Evolutionary conservation across 2,797 vertebrate genomes (phyloP).

Genomic region (Catamblyrhynchus diadema): DNA sequence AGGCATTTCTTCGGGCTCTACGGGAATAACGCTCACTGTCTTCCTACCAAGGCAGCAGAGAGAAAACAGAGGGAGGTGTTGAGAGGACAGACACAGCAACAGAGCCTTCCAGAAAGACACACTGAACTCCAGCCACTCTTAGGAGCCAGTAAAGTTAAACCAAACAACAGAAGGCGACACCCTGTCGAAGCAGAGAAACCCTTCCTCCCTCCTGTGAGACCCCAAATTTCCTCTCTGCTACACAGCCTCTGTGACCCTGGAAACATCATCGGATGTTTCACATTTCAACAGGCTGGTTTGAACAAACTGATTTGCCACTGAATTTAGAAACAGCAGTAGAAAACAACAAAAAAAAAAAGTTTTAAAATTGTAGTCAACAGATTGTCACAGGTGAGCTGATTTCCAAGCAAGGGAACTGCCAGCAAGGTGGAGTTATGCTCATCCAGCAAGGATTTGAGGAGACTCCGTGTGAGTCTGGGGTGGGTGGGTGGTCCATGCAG

Average conservation of each 20-base stretch:
- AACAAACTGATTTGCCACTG: neutral
- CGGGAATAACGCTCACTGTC: conserved; percentile 91
- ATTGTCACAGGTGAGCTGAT: neutral
- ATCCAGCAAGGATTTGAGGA: neutral
- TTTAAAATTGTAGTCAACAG: neutral
- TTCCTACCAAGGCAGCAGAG: conserved; percentile 81
- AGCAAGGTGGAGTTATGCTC: neutral
- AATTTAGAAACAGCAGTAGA: neutral
- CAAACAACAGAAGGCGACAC: neutral
- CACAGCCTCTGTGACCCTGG: neutral
- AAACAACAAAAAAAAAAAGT: neutral
- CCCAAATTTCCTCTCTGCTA: neutral
- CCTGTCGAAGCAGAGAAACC: neutral
- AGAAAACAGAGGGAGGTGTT: conserved; percentile 30
- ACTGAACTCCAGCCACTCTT: neutral
- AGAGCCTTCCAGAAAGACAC: neutral
- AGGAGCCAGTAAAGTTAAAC: neutral
- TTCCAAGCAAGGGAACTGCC: neutral
- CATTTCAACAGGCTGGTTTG: neutral
- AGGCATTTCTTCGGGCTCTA: conserved; percentile 84
- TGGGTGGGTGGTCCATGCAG: neutral
- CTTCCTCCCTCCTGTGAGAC: neutral
- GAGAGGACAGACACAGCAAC: conserved; percentile 5
- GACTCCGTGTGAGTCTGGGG: neutral
- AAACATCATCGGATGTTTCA: fast-evolving